A percentile compares a stretch with the other conserved stretches of the same genome.
Conservation (phyloP, 2,888 invertebrate genomes). For the Apoda limacodes region DNA sequence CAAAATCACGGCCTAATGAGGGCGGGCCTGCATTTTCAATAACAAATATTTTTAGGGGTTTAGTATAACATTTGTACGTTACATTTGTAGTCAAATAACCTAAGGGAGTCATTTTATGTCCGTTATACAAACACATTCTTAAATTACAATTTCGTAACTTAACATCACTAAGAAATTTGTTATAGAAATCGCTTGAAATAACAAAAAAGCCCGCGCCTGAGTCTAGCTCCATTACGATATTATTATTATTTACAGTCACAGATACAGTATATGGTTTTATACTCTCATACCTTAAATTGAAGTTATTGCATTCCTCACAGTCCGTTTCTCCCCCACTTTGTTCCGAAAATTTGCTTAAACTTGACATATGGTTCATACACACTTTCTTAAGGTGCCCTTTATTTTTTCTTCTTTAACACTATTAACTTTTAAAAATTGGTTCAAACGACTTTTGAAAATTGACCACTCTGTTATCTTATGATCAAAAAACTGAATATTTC, state of each 20-base stretch:
- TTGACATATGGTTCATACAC: constrained; percentile 2
- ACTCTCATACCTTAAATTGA: constrained; percentile 11
- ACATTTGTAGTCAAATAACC: constrained; percentile 23
- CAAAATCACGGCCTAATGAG: constrained; percentile 15
- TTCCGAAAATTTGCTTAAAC: neutral
- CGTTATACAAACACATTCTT: no score
- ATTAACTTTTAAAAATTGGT: no score
- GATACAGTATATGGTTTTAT: constrained; percentile 6
- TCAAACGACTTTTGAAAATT: no score
- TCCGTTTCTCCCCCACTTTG: neutral
- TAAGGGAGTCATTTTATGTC: no score
- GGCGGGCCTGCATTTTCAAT: constrained; percentile 19
- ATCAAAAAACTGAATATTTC: no score
- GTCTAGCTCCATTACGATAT: constrained; percentile 9
- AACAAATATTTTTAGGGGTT: constrained; percentile 20
- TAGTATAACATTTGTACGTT: constrained; percentile 20
- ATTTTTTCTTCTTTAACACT: constrained; percentile 7
- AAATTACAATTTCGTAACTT: constrained; percentile 13
- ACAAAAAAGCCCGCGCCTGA: constrained; percentile 10
- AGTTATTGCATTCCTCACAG: constrained; percentile 12
- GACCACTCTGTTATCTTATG: constrained; percentile 8
- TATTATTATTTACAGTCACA: constrained; percentile 3
- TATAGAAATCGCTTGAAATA: constrained; percentile 9
- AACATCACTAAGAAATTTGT: neutral
- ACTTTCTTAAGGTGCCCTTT: constrained; percentile 14